Evolutionary conservation across 2,113 vertebrate species (phyloP).

Genomic region (Tonatia bakeri): DNA sequence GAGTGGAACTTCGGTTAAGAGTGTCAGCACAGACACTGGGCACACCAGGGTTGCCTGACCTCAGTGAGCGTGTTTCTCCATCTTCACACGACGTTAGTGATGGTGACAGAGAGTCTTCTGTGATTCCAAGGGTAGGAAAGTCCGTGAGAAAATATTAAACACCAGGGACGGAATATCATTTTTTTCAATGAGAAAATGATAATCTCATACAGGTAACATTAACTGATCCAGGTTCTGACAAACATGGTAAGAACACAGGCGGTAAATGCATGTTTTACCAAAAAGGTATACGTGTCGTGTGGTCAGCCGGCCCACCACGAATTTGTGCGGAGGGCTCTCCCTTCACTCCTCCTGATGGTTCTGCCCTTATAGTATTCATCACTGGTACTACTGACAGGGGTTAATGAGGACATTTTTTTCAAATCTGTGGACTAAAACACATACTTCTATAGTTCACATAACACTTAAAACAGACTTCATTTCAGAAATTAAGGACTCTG

Average conservation of each 20-base stretch:
- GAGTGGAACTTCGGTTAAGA: not conserved
- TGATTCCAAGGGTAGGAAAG: not conserved
- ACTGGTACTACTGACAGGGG: not conserved
- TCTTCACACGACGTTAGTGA: not conserved
- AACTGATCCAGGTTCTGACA: not conserved
- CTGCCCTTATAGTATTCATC: not conserved
- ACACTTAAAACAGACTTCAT: not conserved
- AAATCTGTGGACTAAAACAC: not conserved
- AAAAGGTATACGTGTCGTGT: not conserved
- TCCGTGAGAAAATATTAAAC: conserved; percentile 7
- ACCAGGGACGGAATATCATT: not conserved
- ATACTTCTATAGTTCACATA: not conserved
- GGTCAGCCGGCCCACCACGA: not conserved
- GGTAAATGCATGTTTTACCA: not conserved
- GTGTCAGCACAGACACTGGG: not conserved
- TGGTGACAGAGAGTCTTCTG: not conserved
- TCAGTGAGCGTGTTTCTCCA: not conserved
- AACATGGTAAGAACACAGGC: not conserved
- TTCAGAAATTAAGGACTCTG: not conserved
- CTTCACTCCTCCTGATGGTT: not conserved
- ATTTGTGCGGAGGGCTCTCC: not conserved
- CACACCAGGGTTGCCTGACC: not conserved
- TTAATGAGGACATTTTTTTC: not conserved
- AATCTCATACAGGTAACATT: conserved; percentile 2
- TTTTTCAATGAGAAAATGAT: not conserved